These are phyloP conservation scores for Drosophila limbata DNA, from an alignment of 2,888 invertebrate species.

Conservation along the genomic window DNA sequence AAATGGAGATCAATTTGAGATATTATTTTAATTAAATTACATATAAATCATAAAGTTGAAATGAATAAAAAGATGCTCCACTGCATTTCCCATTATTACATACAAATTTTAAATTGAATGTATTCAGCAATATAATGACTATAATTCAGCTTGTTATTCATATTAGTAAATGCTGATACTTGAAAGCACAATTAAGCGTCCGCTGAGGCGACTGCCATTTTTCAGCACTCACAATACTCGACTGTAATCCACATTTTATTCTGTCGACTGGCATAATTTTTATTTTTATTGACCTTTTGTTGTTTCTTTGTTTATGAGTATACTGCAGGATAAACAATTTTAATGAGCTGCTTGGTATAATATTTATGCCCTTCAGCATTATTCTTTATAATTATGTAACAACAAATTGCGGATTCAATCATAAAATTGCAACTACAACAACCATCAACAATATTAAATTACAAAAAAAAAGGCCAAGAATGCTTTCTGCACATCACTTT, in stretches of 20 bases:
- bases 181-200: not conserved
- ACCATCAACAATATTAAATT: constrained; percentile 26
- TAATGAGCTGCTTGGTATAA: constrained; percentile 47
- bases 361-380: constrained; percentile 52
- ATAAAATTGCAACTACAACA: constrained; percentile 3
- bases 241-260: not conserved
- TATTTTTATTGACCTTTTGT: constrained; percentile 8
- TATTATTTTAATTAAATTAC: constrained; percentile 10
- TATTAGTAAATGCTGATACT: not conserved
- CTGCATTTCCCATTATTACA: not conserved
- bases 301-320: constrained; percentile 13
- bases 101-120: constrained; percentile 5
- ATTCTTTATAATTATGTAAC: constrained; percentile 66
- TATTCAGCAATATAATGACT: not conserved
- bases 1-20: constrained; percentile 12
- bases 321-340: constrained; percentile 30
- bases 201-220: not conserved
- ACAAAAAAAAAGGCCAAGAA: not conserved
- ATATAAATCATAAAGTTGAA: not conserved
- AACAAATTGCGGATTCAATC: constrained; percentile 63
- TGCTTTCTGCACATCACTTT: not conserved
- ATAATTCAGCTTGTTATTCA: not conserved
- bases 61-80: not conserved
- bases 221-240: not conserved
- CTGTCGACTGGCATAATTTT: not conserved